Conservation (phyloP, 2,113 vertebrate genomes). For the Gallinago undulata region DNA sequence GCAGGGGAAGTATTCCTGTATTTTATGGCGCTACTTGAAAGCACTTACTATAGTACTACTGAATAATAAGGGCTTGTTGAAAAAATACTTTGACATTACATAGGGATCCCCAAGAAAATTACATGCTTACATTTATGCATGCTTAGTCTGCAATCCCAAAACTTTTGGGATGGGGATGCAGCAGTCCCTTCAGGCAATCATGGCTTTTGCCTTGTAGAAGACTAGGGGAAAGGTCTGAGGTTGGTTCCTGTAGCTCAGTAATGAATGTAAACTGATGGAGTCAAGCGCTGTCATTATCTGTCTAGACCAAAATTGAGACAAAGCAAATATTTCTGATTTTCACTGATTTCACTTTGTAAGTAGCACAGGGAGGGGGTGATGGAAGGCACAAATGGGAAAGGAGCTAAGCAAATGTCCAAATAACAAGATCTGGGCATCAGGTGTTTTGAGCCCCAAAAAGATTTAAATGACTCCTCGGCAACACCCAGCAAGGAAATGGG, state of each 20-base stretch:
- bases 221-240: neutral
- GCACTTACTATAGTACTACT: neutral
- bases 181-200: neutral
- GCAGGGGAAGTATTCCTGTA: neutral
- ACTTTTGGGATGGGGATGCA: neutral
- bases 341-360: conserved; percentile 17
- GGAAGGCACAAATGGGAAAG: neutral
- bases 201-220: neutral
- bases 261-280: neutral
- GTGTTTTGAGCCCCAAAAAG: neutral
- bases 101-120: neutral
- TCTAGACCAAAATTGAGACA: neutral
- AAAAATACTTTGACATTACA: neutral
- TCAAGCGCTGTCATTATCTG: neutral
- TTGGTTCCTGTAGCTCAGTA: neutral
- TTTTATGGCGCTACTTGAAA: neutral
- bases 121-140: neutral
- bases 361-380: neutral
- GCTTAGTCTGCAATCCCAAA: neutral
- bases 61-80: neutral
- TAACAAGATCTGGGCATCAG: neutral
- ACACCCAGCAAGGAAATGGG: neutral
- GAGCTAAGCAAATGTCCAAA: conserved; percentile 11
- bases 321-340: conserved; percentile 32
- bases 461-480: neutral